These are phyloP conservation scores for Acanthopleura granulata DNA, from an alignment of 2,888 invertebrate genomes.

Conservation along the genomic window DNA sequence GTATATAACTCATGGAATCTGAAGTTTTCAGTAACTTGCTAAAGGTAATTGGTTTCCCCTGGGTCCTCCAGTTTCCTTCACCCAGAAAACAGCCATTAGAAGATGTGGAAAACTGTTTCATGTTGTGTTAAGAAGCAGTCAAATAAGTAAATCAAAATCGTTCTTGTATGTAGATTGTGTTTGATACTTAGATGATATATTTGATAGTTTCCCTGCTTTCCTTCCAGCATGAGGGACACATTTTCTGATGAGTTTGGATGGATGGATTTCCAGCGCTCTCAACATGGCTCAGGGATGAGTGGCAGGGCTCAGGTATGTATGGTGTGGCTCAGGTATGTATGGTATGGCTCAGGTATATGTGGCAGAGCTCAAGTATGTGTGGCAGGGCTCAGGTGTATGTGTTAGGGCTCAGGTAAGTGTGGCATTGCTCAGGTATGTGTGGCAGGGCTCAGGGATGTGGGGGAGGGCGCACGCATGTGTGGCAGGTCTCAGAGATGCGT, in stretches of 20 bases:
- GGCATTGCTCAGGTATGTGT: slow-evolving; percentile 81
- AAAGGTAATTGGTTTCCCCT: too few species aligned
- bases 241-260: slow-evolving; percentile 81
- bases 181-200: too few species aligned
- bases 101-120: too few species aligned
- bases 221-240: slow-evolving; percentile 77
- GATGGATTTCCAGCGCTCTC: slow-evolving; percentile 76
- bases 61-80: too few species aligned
- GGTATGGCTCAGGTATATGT: slow-evolving; percentile 81
- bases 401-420: slow-evolving; percentile 74
- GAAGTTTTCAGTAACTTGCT: too few species aligned
- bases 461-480: too few species aligned
- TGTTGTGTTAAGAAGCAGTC: too few species aligned
- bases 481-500: slow-evolving; percentile 82
- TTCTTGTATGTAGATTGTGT: too few species aligned
- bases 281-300: slow-evolving; percentile 82
- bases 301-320: slow-evolving; percentile 74
- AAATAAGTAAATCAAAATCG: too few species aligned
- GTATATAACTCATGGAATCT: too few species aligned
- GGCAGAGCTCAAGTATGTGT: slow-evolving; percentile 74
- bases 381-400: slow-evolving; percentile 82
- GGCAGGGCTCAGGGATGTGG: slow-evolving; percentile 74
- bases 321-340: slow-evolving; percentile 73
- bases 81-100: too few species aligned
- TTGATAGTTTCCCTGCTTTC: background rate